Base-by-base conservation (phyloP, 2,888 invertebrate species). In the Dermolepida albohirtum region DNA sequence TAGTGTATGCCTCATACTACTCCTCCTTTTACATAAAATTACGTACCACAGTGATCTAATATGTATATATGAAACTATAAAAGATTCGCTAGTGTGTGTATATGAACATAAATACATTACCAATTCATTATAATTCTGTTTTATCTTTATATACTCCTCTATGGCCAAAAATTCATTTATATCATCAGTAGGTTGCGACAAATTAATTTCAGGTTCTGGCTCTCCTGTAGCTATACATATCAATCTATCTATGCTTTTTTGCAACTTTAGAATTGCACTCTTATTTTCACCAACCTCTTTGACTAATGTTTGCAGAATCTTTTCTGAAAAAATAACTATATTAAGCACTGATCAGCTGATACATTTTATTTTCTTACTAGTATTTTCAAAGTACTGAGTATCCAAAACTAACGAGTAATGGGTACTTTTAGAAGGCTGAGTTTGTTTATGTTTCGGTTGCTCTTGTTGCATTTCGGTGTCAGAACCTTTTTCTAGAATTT, bases 81-180 rank as follows among this genome's bases (percentile, higher is more conserved):
- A 22, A 4, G 4, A 2, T 22, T 22, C 4, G 22, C 22, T 22
- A 22, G 22, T 22, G 22, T 22, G 4, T 22, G 4, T 2, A 22
- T 22, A 22, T 22, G n/a, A n/a, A 22, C 22, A 22, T 4, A 2
- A n/a, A 22, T 22, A 22, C 22, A 4, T 22, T 64, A 71, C 71
- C 65, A 71, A 22, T 10, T 71, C 63, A 8, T 67, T 54, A 55
- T 65, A 71, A 59, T 71, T 69, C 34, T 52, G 43, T 43, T 69
- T 71, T 1, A 64, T 16, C 67, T 69, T 69, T 22, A 71, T 64
- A 41, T 71, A 43, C 51, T 71, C 69, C 52, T 71, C 71, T 12
- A 71, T 57, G 5, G 69, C 67, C 11, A 71, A 22, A 40, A 71
- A 71, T 8, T 69, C 71, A 5, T 49, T 62, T 22, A 71, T 63